Base-by-base conservation (phyloP, 2,888 invertebrate species). In the Trichopoda pennipes region DNA sequence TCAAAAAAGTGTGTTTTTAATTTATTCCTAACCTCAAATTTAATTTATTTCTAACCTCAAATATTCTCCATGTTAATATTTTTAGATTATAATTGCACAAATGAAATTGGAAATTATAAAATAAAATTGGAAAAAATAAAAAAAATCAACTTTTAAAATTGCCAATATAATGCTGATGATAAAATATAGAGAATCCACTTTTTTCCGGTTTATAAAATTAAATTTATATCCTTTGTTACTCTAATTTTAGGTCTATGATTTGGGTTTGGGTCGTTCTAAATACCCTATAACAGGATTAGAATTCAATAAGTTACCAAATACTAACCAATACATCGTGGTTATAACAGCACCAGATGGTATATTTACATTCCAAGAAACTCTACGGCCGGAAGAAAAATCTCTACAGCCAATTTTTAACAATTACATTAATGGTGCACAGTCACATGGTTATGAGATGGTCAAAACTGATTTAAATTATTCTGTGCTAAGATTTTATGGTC, bases 231-330 rank as follows among this genome's bases (percentile, higher is more conserved):
- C 28, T 2, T 28, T 6, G 8, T 28, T 28, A 28, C 28, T 28
- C 6, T 49, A 38, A 8, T 82, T 84, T 4, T 91, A 97, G 96
- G 94, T 98, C 53, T 98, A 97, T 88, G 97, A 97, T 91, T 93
- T 98, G 85, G 97, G 97, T 0, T 94, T 95, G 90, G 95, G 95
- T 0, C 93, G 93, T 32, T 93, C 94, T 58, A 90, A 88, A 51
- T 95, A 94, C 78, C 95, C 96, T 0, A 96, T 98, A 81, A 97
- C 96, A n/a, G 97, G 97, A 0, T 92, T 98, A 70, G 95, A 97
- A 88, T 96, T 96, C 90, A 95, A 96, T 88, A 93, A 94, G 88
- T 92, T 96, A 77, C 94, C 94, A 14, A 93, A 93, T 64, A 93
- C 94, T 0, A 94, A 94, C 82, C 95, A 94, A 87, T 97, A 95